Conservation (phyloP, 1,140 invertebrate species). For the Drosophila cardini region DNA sequence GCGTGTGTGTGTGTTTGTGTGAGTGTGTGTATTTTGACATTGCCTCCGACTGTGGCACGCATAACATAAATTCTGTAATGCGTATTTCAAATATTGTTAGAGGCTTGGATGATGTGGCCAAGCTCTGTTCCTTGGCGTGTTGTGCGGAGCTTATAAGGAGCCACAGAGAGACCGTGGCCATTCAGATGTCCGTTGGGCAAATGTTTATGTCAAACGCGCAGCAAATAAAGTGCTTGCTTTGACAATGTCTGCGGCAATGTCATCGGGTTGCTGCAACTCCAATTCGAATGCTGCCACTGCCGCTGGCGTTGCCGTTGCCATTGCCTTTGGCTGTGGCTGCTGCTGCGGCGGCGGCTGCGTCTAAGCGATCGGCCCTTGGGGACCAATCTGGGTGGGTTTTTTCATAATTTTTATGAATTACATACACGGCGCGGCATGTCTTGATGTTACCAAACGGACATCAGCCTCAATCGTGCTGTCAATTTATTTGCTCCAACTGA, state of each 20-base stretch:
- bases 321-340: constrained; percentile 10
- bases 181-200: constrained; percentile 81
- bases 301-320: constrained; percentile 32
- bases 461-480: constrained; percentile 5
- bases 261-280: constrained; percentile 43
- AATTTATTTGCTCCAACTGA: constrained; percentile 32
- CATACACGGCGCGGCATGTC: constrained; percentile 43
- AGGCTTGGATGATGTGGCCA: constrained; percentile 53
- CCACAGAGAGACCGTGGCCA: constrained; percentile 75
- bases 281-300: too few species aligned
- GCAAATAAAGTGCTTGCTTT: constrained; percentile 82
- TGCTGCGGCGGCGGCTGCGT: constrained; percentile 33
- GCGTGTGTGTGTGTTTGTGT: too few species aligned
- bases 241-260: constrained; percentile 78
- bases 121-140: constrained; percentile 62
- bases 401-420: constrained; percentile 82
- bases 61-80: constrained; percentile 82
- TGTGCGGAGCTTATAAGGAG: constrained; percentile 72
- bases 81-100: constrained; percentile 81
- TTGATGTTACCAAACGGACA: constrained; percentile 28
- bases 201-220: constrained; percentile 81
- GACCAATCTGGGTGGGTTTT: constrained; percentile 79
- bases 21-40: constrained; percentile 58
- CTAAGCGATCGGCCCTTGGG: constrained; percentile 62
- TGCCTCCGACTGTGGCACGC: constrained; percentile 63